These are phyloP conservation scores for Spea bombifrons DNA, from an alignment of 2,113 vertebrate genomes.

Conservation along the genomic window DNA sequence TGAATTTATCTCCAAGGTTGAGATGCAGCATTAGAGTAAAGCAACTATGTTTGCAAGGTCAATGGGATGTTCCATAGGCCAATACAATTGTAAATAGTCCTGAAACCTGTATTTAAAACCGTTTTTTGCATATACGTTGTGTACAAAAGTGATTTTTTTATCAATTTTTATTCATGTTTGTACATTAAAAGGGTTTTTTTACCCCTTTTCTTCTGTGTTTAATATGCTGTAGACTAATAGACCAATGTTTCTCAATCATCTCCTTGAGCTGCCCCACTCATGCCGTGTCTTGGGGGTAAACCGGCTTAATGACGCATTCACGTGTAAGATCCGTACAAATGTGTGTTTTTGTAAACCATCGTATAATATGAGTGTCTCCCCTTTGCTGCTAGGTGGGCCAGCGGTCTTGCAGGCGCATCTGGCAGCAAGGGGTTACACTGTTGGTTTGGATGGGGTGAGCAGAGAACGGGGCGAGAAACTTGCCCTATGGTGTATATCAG, in stretches of 20 bases:
- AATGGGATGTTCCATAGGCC: slow-evolving; percentile 72
- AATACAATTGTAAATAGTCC: slow-evolving; percentile 84
- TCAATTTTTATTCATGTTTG: slow-evolving; percentile 87
- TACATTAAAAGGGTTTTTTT: slow-evolving; percentile 72
- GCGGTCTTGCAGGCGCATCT: too few species aligned
- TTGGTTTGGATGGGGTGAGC: slow-evolving; percentile 3
- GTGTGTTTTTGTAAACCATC: slow-evolving; percentile 6
- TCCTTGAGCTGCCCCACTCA: slow-evolving; percentile 1
- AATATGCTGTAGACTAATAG: slow-evolving; percentile 75
- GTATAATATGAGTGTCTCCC: not conserved
- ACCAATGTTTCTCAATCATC: slow-evolving; percentile 23
- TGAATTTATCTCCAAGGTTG: slow-evolving; percentile 67
- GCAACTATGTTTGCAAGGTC: slow-evolving; percentile 65
- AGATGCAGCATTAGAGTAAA: slow-evolving; percentile 64
- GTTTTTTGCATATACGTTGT: slow-evolving; percentile 91
- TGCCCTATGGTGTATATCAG: slow-evolving; percentile 66
- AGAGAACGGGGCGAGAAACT: not conserved
- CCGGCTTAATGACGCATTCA: slow-evolving; percentile 7
- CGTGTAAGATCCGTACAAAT: slow-evolving; percentile 21
- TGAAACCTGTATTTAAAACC: slow-evolving; percentile 84
- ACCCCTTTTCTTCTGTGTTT: slow-evolving; percentile 75
- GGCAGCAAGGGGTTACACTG: too few species aligned
- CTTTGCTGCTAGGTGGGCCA: not conserved
- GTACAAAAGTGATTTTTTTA: slow-evolving; percentile 92
- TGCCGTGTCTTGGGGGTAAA: slow-evolving; percentile 8